Evolutionary conservation across 2,797 vertebrate species (phyloP).

Genomic region (Decapterus maruadsi): DNA sequence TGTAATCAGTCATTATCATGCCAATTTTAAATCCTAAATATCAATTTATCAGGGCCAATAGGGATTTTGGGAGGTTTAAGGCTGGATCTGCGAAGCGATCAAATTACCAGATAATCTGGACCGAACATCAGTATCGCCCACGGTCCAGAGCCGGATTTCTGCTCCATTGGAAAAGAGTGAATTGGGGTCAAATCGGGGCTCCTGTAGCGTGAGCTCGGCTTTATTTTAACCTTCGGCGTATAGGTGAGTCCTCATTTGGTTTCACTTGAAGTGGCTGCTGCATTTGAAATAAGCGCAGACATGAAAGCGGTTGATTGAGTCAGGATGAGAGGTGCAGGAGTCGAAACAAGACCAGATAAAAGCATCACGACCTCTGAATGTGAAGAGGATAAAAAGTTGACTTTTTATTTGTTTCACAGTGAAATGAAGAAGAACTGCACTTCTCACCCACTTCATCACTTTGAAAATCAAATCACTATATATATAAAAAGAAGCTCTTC

Average conservation of each 20-base stretch:
- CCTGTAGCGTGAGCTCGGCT: too few relatives aligned
- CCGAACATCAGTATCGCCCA: too few relatives aligned
- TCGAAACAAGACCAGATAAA: slow-evolving; percentile 31
- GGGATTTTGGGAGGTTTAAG: too few relatives aligned
- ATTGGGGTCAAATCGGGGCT: too few relatives aligned
- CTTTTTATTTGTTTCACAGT: slow-evolving; percentile 43
- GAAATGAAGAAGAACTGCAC: neutral
- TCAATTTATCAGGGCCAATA: too few relatives aligned
- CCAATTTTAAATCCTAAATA: too few relatives aligned
- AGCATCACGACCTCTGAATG: slow-evolving; percentile 14
- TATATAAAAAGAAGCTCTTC: slow-evolving; percentile 2
- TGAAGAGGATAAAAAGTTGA: slow-evolving; percentile 19
- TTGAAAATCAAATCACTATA: slow-evolving; percentile 45
- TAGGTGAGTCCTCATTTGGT: neutral
- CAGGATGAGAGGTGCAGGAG: neutral
- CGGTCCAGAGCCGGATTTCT: too few relatives aligned
- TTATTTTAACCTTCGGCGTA: neutral
- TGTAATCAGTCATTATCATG: too few relatives aligned
- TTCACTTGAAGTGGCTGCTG: neutral
- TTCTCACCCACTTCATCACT: slow-evolving; percentile 18
- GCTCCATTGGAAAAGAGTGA: too few relatives aligned
- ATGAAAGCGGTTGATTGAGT: slow-evolving; percentile 26
- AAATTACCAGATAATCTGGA: too few relatives aligned
- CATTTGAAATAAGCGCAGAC: slow-evolving; percentile 14
- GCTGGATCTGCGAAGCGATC: too few relatives aligned